Evolutionary conservation across 2,113 vertebrate species (phyloP), one percentile per base, ranked within the genome.

Genomic region (Myocastor coypus): DNA sequence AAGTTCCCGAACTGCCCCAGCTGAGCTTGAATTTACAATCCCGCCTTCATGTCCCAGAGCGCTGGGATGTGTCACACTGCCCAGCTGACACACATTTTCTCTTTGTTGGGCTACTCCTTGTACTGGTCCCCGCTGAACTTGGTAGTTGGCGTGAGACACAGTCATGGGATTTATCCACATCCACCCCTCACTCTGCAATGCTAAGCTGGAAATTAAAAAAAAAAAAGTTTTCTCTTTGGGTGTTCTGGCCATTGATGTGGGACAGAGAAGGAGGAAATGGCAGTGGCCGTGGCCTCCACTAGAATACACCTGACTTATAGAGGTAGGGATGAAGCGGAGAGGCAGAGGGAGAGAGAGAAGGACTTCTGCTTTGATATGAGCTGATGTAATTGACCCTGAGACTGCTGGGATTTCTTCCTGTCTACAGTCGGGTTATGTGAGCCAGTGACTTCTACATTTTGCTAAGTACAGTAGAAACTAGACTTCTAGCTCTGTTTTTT

Each of bases 381-480:
- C 52, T 20, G 32, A 86, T 86, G 52, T 52, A 78, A 28, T 92
- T 42, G 83, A 64, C 20, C 40, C 28, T 57, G 34, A 61, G 32
- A n/a, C 68, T 30, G 64, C 14, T 90, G 19, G 85, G 63, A 16
- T 83, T 64, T 85, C 63, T 96, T 94, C 12, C 6, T 87, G 94
- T 40, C 68, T 89, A 32, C 37, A 37, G 28, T 78, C 66, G n/a
- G 81, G 61, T 89, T 52, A 26, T 4, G 12, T 83, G 75, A 96
- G 22, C 34, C 42, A 86, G 82, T 78, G 92, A 90, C 85, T 78
- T 64, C 66, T 83, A 24, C 2, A 19, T 81, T 75, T 64, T 87
- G 26, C 6, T 64, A 94, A 93, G 92, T 37, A 81, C 78, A 42
- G 19, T 30, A 11, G 37, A 34, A 87, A 30, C 42, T 94, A 34